Conservation (phyloP, 2,113 vertebrate species). For the Oxyruncus cristatus region DNA sequence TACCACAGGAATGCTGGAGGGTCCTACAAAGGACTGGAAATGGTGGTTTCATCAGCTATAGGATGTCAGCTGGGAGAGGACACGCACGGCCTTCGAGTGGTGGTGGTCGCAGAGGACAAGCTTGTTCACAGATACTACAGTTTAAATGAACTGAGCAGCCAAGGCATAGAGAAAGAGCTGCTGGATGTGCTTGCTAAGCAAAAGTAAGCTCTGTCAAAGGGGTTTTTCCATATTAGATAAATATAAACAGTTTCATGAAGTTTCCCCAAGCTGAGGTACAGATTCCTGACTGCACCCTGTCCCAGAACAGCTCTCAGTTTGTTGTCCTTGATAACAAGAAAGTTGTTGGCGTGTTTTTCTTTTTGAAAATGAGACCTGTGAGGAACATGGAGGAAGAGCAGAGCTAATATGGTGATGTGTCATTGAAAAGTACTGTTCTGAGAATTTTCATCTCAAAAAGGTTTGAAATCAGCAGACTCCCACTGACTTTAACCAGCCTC, state of each 20-base stretch:
- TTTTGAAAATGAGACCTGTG: neutral
- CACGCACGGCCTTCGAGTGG: slow-evolving; percentile 85
- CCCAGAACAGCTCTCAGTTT: neutral
- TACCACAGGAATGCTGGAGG: slow-evolving; percentile 94
- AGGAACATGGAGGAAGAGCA: neutral
- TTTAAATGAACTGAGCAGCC: slow-evolving; percentile 78
- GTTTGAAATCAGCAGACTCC: neutral
- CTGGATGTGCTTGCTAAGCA: slow-evolving; percentile 72
- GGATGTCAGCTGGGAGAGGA: slow-evolving; percentile 93
- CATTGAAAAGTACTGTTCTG: neutral
- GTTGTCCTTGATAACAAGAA: neutral
- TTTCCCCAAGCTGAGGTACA: neutral
- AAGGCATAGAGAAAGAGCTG: slow-evolving; percentile 81
- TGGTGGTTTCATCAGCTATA: slow-evolving; percentile 95
- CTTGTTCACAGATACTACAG: slow-evolving; percentile 88
- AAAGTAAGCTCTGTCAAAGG: slow-evolving; percentile 7
- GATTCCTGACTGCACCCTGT: neutral
- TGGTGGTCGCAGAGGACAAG: slow-evolving; percentile 83
- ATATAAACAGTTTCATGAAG: neutral
- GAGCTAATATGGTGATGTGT: neutral
- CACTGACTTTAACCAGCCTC: neutral
- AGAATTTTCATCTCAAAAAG: neutral
- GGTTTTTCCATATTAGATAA: neutral
- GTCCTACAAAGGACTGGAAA: slow-evolving; percentile 81
- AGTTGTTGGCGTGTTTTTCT: neutral